phyloP scores from a whole-genome alignment of 1,140 invertebrate species.

The Lucilia cuprina region DNA sequence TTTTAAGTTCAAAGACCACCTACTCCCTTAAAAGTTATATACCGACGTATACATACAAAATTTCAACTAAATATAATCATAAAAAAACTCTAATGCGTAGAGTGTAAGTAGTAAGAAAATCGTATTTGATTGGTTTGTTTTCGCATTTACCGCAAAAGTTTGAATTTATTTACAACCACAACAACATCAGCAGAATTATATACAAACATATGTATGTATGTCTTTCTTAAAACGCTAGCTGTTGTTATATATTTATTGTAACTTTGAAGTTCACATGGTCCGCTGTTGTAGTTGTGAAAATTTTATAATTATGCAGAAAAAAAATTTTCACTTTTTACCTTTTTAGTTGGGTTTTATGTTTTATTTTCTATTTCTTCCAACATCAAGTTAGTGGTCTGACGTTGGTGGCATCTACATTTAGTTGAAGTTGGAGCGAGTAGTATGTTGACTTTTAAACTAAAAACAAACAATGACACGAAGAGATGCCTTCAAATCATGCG shows the following conservation, averaged over 20 bases:
- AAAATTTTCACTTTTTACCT: conserved; percentile 27
- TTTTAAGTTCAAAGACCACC: neutral
- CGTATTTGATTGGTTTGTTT: neutral
- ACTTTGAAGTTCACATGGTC: neutral
- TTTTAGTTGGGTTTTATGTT: neutral
- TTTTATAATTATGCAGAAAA: conserved; percentile 19
- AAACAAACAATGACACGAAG: neutral
- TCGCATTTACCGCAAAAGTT: neutral
- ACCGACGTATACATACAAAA: neutral
- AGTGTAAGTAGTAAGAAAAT: neutral
- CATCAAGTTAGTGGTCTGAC: neutral
- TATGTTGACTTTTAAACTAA: neutral
- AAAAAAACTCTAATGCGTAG: neutral
- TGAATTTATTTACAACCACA: neutral
- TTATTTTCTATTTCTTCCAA: neutral
- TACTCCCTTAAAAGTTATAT: neutral
- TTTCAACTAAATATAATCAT: neutral
- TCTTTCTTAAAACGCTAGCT: neutral
- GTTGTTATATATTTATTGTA: neutral
- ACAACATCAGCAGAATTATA: neutral
- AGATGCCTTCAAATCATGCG: conserved; percentile 30
- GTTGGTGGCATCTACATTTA: neutral
- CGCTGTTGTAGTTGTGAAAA: conserved; percentile 12
- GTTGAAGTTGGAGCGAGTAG: neutral
- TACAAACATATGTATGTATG: neutral